phyloP scores from a whole-genome alignment of 2,113 vertebrate species.

The Patagioenas fasciata region DNA sequence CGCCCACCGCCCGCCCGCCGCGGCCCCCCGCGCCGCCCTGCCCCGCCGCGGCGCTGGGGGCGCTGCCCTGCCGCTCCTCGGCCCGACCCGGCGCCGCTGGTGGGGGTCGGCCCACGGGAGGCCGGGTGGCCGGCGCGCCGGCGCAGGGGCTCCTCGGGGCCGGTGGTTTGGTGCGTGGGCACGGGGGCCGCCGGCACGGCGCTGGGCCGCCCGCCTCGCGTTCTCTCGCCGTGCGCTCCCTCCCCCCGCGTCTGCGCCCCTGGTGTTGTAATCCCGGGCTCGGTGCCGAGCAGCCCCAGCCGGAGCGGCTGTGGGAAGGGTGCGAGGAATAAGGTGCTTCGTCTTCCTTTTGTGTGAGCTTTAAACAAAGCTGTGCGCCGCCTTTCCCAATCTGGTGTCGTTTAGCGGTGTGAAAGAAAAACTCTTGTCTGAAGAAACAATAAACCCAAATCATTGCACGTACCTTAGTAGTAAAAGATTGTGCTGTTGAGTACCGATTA shows the following conservation, averaged over 20 bases:
- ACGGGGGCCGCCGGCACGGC: not conserved
- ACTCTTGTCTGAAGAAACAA: not conserved
- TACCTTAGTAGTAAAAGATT: not conserved
- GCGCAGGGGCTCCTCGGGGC: not conserved
- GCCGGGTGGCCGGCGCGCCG: not conserved
- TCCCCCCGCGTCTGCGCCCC: not conserved
- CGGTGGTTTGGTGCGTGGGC: not conserved
- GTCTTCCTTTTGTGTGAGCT: not conserved
- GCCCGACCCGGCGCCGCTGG: too few species aligned
- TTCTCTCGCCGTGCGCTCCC: not conserved
- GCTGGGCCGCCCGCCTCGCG: not conserved
- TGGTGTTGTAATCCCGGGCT: constrained; percentile 15
- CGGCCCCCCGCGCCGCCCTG: not conserved
- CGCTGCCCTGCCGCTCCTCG: not conserved
- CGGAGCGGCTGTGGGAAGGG: not conserved
- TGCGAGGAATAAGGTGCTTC: not conserved
- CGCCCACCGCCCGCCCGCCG: not conserved
- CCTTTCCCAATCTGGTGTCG: accelerated
- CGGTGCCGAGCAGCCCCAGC: not conserved
- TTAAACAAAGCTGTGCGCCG: not conserved
- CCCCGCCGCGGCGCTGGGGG: not conserved
- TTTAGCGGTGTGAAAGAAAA: not conserved
- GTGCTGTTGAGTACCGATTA: not conserved
- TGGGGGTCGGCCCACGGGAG: not conserved
- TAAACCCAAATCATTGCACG: not conserved